A percentile compares a stretch with the other conserved stretches of the same genome.
These are phyloP conservation scores for Urosaurus nigricauda DNA, from an alignment of 2,797 vertebrate species.

Conservation along the genomic window DNA sequence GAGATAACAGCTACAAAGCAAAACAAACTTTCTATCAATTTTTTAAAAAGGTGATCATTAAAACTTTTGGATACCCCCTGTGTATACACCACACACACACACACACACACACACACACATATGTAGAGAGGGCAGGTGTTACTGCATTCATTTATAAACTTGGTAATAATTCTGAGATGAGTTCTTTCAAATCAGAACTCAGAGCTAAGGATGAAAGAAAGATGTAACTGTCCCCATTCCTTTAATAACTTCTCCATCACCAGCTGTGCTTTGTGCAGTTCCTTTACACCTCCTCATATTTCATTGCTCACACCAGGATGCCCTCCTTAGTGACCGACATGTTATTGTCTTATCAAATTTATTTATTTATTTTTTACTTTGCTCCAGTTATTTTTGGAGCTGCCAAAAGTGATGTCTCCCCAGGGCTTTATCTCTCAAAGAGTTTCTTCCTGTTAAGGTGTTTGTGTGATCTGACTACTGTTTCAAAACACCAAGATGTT, in stretches of 20 bases:
- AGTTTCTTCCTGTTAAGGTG: slow-evolving; percentile 24
- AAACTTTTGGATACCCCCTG: too few species aligned
- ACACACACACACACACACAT: not conserved
- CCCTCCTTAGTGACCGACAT: not conserved
- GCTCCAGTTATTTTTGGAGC: slow-evolving; percentile 18
- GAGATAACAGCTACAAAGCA: too few species aligned
- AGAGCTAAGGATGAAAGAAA: not conserved
- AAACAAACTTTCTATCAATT: too few species aligned
- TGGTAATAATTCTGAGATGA: not conserved
- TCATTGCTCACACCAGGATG: slow-evolving; percentile 11
- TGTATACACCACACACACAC: not conserved
- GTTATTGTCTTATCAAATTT: slow-evolving; percentile 22
- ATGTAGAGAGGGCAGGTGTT: not conserved
- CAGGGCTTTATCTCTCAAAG: slow-evolving; percentile 13
- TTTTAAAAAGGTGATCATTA: too few species aligned
- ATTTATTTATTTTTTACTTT: slow-evolving; percentile 37
- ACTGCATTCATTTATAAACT: not conserved
- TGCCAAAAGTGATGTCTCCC: slow-evolving; percentile 14
- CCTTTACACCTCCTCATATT: not conserved
- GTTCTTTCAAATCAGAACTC: not conserved
- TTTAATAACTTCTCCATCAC: not conserved
- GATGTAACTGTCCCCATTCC: not conserved
- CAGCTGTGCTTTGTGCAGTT: slow-evolving; percentile 14
- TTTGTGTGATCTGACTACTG: slow-evolving; percentile 22
- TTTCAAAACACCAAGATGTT: slow-evolving; percentile 17